These are phyloP conservation scores for Yponomeuta evonymella DNA, from an alignment of 2,888 invertebrate species.

Conservation along the genomic window DNA sequence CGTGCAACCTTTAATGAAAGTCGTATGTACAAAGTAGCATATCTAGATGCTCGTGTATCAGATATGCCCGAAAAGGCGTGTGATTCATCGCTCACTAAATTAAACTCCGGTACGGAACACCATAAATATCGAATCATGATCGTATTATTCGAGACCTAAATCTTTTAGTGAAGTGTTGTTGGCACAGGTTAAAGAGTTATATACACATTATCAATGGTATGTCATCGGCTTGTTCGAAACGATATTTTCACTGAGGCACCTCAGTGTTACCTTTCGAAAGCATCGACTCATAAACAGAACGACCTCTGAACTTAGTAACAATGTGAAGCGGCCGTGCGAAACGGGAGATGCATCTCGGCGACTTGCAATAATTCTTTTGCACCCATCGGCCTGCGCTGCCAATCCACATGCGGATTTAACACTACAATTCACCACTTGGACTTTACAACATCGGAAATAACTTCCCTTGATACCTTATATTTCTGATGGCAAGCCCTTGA, in stretches of 20 bases:
- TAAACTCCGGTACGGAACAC: conserved; percentile 22
- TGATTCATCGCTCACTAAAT: conserved; percentile 15
- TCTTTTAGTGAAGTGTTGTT: conserved; percentile 41
- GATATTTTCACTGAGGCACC: conserved; percentile 64
- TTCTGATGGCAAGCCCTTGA: too few relatives aligned
- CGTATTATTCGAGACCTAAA: conserved; percentile 34
- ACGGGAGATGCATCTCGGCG: conserved; percentile 65
- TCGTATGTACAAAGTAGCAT: conserved; percentile 13
- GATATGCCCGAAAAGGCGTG: conserved; percentile 16
- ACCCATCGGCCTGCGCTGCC: conserved; percentile 49
- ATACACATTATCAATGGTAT: conserved; percentile 72
- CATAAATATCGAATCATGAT: conserved; percentile 32
- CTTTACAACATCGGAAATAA: background rate
- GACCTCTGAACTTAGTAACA: conserved; percentile 74
- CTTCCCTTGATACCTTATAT: background rate
- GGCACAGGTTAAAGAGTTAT: conserved; percentile 55
- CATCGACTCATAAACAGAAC: conserved; percentile 70
- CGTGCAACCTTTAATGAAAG: conserved; percentile 7
- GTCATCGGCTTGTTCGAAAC: conserved; percentile 57
- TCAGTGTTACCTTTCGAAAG: conserved; percentile 72
- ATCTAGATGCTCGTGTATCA: conserved; percentile 16
- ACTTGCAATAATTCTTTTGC: conserved; percentile 67
- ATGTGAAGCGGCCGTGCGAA: conserved; percentile 72
- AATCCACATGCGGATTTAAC: background rate
- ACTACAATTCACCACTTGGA: background rate